Evolutionary conservation across 1,140 invertebrate species (phyloP).

Genomic region (Drosophila sulfurigaster): DNA sequence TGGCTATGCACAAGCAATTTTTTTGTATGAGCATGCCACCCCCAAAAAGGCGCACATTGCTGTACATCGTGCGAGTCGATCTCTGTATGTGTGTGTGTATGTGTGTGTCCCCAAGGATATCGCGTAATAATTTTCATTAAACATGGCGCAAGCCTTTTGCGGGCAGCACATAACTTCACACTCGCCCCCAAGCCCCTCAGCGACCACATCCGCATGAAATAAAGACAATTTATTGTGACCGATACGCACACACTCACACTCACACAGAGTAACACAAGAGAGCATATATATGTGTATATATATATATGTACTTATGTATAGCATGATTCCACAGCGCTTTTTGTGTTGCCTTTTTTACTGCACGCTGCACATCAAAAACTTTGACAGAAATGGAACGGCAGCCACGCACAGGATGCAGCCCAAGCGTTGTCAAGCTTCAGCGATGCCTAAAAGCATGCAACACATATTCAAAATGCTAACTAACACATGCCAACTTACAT

Average conservation of each 20-base stretch:
- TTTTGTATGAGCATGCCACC: constrained; percentile 77
- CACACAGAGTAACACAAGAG: neutral
- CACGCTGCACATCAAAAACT: constrained; percentile 69
- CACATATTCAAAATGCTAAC: constrained; percentile 45
- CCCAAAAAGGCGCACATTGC: constrained; percentile 67
- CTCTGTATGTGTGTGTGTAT: constrained; percentile 5
- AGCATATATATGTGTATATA: constrained; percentile 2
- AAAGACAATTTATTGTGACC: constrained; percentile 76
- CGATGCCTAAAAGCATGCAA: constrained; percentile 47
- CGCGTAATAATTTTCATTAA: constrained; percentile 78
- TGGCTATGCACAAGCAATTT: constrained; percentile 33
- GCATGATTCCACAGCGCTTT: constrained; percentile 57
- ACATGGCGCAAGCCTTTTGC: constrained; percentile 67
- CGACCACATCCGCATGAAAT: constrained; percentile 67
- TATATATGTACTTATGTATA: constrained; percentile 37
- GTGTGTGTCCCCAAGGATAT: constrained; percentile 69
- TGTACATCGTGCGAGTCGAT: constrained; percentile 54
- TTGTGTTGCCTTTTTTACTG: constrained; percentile 44
- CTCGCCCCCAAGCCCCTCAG: constrained; percentile 13
- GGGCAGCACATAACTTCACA: constrained; percentile 30
- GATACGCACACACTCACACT: constrained; percentile 60
- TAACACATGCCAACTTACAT: constrained; percentile 23
- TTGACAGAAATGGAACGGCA: constrained; percentile 76
- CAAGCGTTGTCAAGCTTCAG: constrained; percentile 21
- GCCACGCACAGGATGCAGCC: constrained; percentile 59